Base-by-base conservation (phyloP, 1,140 invertebrate genomes). In the Trichonephila clavata region DNA sequence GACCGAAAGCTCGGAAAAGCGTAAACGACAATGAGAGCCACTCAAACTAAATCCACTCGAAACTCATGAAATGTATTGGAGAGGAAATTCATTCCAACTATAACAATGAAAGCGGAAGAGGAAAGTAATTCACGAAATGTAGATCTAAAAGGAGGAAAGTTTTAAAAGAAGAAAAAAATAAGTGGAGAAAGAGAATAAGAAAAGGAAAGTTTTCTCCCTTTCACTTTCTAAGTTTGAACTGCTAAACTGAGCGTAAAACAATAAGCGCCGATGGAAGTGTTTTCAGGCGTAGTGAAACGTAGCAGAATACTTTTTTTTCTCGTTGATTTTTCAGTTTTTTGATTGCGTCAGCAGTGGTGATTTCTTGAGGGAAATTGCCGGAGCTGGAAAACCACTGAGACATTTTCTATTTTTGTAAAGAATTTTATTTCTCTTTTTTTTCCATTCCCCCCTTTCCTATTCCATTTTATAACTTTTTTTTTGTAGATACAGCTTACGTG, bases 81-180 rank as follows among this genome's bases (percentile, higher is more conserved):
- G 81, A 27, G 80, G 90, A 92, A 92, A 92, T 92, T 84, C 90
- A 83, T 92, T 92, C 60, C 80, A 65, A 92, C 80, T 71, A 50
- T 63, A 92, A 84, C 90, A 92, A 84, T 84, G 81, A 27, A 20
- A 65, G 60, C 90, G 90, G 57, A 89, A 89, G 71, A 65, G 90
- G 71, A 92, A 84, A 92, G 90, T 92, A 84, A 92, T 92, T 92
- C 90, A 61, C 90, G 80, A 84, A 92, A 92, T 92, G 90, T 84
- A 92, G 90, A 92, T 92, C 90, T 92, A 50, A 65, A 92, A 92
- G 27, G 50, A 21, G 43, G 7, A 77, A 81, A 88, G 39, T 77
- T 77, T 63, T 32, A 39, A 27, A 18, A 77, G 32, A 39, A 77
- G 32, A 77, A 24, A 77, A 27, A 21, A 71, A 13, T 50, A 13